Base-by-base conservation (phyloP, 1,140 invertebrate genomes). In the Heliconius hermathena region DNA sequence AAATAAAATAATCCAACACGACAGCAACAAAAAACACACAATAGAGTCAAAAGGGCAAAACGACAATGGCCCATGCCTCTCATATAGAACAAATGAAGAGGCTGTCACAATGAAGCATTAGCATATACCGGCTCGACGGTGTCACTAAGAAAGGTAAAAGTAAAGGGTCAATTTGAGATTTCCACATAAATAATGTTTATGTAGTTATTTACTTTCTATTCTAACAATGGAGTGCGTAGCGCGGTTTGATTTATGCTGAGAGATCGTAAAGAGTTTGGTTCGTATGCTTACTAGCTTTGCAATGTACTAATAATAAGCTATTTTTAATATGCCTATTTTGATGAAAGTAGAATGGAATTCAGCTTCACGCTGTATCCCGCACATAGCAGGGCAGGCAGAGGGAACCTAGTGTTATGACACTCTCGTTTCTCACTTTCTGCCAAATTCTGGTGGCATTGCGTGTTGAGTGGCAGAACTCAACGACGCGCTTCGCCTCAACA, bases 21-120 rank as follows among this genome's bases (percentile, higher is more conserved):
- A 80, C 81, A 83, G 87, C 84, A 81, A 92, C 89, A 93, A 94
- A 93, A 94, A 93, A 93, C 88, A 91, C 74, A 94, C 93, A 94
- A 94, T 94, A 71, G 89, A 92, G 93, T 93, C 93, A 94, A 93
- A 36, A 93, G 93, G 91, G 89, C 90, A 93, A 60, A 80, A 89
- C 89, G 88, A 94, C 91, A 93, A 93, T 91, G 83, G 87, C 66
- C 81, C 75, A 78, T 81, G 76, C 74, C 72, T 83, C 79, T 82
- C 77, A 85, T 88, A 90, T 90, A 91, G 89, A 91, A 93, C 92
- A 92, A 92, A 92, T 92, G 90, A 89, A 85, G 84, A 83, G 81
- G 84, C 85, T 84, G 79, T 82, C 87, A 93, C 91, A 93, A 94
- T 93, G 83, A 83, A 26, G 26, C 85, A 94, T 94, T 94, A 93